A percentile compares a stretch with the other conserved stretches of the same genome.
phyloP scores from a whole-genome alignment of 2,888 invertebrate genomes.

The Drosophila ustulata region DNA sequence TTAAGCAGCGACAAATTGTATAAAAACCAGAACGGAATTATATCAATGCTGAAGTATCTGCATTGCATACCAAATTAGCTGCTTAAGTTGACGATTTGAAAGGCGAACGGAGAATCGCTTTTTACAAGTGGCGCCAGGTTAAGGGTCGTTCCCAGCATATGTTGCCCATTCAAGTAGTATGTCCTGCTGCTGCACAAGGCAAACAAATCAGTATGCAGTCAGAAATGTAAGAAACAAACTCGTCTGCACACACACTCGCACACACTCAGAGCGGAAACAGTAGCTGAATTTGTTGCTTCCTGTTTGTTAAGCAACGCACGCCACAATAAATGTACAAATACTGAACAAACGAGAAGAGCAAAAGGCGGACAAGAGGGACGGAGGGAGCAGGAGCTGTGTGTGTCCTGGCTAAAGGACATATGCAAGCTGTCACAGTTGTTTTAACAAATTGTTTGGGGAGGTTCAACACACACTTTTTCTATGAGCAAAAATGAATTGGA shows the following conservation, averaged over 20 bases:
- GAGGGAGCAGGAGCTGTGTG: constrained; percentile 5
- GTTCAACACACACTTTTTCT: constrained; percentile 29
- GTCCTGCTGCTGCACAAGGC: constrained; percentile 66
- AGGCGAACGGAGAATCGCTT: constrained; percentile 8
- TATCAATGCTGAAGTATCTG: constrained; percentile 72
- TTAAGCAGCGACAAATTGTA: constrained; percentile 53
- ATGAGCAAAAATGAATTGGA: constrained; percentile 36
- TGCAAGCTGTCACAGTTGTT: constrained; percentile 81
- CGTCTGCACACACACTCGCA: constrained; percentile 26
- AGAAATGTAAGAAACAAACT: constrained; percentile 66
- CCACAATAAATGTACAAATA: constrained; percentile 69
- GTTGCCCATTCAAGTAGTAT: constrained; percentile 49
- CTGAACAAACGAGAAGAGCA: constrained; percentile 27
- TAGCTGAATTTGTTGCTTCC: constrained; percentile 81
- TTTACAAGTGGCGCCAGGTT: constrained; percentile 65
- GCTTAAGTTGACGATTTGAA: constrained; percentile 39
- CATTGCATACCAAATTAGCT: constrained; percentile 74
- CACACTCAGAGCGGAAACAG: constrained; percentile 66
- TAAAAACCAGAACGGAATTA: constrained; percentile 66
- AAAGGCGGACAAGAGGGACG: constrained; percentile 6
- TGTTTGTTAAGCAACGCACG: constrained; percentile 80
- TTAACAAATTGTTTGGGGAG: constrained; percentile 77
- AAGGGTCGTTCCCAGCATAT: constrained; percentile 75
- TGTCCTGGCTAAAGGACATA: constrained; percentile 68
- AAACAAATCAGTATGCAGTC: constrained; percentile 82